These are phyloP conservation scores for Berghia stephanieae DNA, from an alignment of 1,140 invertebrate species.

Conservation along the genomic window DNA sequence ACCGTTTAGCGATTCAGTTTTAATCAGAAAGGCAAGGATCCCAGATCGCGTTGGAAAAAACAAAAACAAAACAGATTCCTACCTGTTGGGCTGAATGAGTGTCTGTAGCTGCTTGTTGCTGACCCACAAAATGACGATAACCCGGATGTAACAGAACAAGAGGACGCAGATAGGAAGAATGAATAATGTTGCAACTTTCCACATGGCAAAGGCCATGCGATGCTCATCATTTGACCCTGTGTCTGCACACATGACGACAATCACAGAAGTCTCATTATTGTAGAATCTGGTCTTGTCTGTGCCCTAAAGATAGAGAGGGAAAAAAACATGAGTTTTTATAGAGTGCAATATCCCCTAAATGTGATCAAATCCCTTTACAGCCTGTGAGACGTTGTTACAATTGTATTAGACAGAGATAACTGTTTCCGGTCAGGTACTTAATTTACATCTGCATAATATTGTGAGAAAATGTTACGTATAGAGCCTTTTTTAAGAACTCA, in stretches of 20 bases:
- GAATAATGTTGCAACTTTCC: constrained; percentile 70
- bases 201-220: constrained; percentile 65
- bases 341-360: too few relatives aligned
- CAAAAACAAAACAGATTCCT: neutral
- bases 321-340: too few relatives aligned
- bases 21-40: neutral
- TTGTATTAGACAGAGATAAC: too few relatives aligned
- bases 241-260: constrained; percentile 66
- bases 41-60: neutral
- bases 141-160: constrained; percentile 70
- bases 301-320: constrained; percentile 51
- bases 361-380: too few relatives aligned
- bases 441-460: too few relatives aligned
- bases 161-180: constrained; percentile 68
- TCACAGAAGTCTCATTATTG: constrained; percentile 64
- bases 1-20: neutral
- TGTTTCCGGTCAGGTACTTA: too few relatives aligned
- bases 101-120: constrained; percentile 66
- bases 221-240: constrained; percentile 41
- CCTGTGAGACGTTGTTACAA: too few relatives aligned
- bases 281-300: constrained; percentile 59
- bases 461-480: too few relatives aligned
- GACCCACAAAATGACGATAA: constrained; percentile 71
- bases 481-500: too few relatives aligned
- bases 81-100: constrained; percentile 48